Evolutionary conservation across 2,797 vertebrate species (phyloP).

Genomic region (Amblyraja radiata): DNA sequence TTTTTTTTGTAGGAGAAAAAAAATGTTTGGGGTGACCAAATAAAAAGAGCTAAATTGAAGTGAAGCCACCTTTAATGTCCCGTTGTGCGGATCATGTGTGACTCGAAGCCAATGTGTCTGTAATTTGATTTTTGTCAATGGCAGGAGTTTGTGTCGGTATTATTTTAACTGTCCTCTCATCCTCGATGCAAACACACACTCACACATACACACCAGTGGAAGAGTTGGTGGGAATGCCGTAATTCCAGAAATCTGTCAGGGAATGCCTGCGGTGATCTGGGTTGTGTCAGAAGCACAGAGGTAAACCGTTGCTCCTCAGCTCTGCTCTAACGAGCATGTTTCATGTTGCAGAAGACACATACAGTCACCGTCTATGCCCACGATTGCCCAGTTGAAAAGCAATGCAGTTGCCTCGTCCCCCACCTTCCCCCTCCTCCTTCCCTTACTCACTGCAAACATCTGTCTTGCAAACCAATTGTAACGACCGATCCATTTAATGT

Average conservation of each 20-base stretch:
- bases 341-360: not conserved
- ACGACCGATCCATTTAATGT: not conserved
- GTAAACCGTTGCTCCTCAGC: not conserved
- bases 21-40: not conserved
- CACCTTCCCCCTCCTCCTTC: not conserved
- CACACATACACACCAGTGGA: not conserved
- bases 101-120: not conserved
- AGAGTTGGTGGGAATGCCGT: not conserved
- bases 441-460: not conserved
- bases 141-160: conserved; percentile 7
- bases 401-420: not conserved
- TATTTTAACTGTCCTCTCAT: too few relatives aligned
- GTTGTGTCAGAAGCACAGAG: not conserved
- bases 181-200: too few relatives aligned
- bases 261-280: not conserved
- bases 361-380: not conserved
- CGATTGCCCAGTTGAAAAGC: not conserved
- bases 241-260: not conserved
- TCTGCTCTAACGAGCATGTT: conserved; percentile 12
- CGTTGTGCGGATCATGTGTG: not conserved
- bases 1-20: not conserved
- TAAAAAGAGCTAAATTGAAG: too few relatives aligned
- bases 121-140: not conserved
- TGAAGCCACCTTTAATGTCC: not conserved
- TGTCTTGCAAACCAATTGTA: not conserved